Conservation (phyloP, 2,888 invertebrate species). For the Molanna angustata region DNA sequence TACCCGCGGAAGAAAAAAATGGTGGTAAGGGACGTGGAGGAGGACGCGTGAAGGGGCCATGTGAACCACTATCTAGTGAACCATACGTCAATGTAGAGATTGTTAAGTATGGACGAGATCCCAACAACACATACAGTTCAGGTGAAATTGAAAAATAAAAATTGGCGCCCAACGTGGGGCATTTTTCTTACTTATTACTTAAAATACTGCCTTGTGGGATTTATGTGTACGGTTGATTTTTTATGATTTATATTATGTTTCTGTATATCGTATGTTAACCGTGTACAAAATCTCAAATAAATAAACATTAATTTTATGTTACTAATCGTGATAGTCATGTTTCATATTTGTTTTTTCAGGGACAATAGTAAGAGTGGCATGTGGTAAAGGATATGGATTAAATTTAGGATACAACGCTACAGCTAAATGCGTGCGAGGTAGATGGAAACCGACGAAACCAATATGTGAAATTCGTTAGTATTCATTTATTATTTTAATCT, state of each 20-base stretch:
- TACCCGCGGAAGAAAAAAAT: slow-evolving; percentile 35
- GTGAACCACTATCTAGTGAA: slow-evolving; percentile 64
- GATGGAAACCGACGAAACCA: slow-evolving; percentile 82
- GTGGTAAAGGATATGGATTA: slow-evolving; percentile 73
- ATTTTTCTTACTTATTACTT: no score
- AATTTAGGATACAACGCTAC: slow-evolving; percentile 73
- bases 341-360: slow-evolving; percentile 47
- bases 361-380: slow-evolving; percentile 71
- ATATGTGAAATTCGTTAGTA: slow-evolving; percentile 73
- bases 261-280: not conserved
- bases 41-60: slow-evolving; percentile 60
- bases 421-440: slow-evolving; percentile 76
- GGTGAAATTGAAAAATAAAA: slow-evolving; percentile 42
- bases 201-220: no score
- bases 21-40: slow-evolving; percentile 38
- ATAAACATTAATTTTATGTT: no score
- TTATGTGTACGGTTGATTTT: no score
- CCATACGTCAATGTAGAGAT: slow-evolving; percentile 68
- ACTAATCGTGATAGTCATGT: no score
- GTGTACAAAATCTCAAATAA: no score
- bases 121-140: slow-evolving; percentile 69
- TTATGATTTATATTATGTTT: not conserved
- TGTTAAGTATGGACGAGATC: slow-evolving; percentile 67
- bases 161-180: no score
- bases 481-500: not conserved